Conservation (phyloP, 1,140 invertebrate species). For the Euglossa dilemma region DNA sequence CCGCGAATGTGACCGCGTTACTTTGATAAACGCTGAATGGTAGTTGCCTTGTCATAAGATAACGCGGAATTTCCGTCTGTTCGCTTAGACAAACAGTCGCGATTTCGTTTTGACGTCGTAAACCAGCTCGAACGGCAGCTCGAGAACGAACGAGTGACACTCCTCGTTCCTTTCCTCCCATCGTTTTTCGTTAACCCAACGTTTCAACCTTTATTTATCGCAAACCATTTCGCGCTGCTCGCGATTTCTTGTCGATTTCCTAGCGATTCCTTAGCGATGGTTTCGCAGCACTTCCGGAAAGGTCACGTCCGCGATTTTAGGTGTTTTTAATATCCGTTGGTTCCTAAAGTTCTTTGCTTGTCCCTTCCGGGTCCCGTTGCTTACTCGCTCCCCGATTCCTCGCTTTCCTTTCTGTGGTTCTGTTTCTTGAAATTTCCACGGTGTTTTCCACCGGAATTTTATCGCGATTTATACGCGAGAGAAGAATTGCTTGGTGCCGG, state of each 20-base stretch:
- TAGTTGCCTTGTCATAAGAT: constrained; percentile 47
- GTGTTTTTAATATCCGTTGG: too few species aligned
- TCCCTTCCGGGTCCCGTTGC: neutral
- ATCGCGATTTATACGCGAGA: constrained; percentile 33
- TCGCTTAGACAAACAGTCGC: constrained; percentile 72
- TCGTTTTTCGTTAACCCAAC: neutral
- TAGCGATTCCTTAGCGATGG: too few species aligned
- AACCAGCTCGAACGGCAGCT: constrained; percentile 55
- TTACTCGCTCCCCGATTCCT: neutral
- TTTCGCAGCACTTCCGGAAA: too few species aligned
- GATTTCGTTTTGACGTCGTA: constrained; percentile 64
- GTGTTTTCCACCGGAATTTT: constrained; percentile 39
- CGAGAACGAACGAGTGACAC: neutral
- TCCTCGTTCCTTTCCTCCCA: neutral
- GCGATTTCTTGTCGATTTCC: too few species aligned
- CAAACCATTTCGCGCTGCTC: constrained; percentile 11
- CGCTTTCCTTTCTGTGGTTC: constrained; percentile 33
- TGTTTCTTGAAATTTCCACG: neutral
- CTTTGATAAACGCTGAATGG: constrained; percentile 12
- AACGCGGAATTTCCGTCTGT: constrained; percentile 73
- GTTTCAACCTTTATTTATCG: constrained; percentile 34
- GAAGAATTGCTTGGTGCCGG: neutral
- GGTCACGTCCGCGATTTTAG: too few species aligned
- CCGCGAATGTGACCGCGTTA: constrained; percentile 1
- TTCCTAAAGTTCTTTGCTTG: neutral